A percentile compares a stretch with the other conserved stretches of the same genome.
These are phyloP conservation scores for Mesorhabditis sp. DNA, from an alignment of 2,888 invertebrate species.

Conservation along the genomic window DNA sequence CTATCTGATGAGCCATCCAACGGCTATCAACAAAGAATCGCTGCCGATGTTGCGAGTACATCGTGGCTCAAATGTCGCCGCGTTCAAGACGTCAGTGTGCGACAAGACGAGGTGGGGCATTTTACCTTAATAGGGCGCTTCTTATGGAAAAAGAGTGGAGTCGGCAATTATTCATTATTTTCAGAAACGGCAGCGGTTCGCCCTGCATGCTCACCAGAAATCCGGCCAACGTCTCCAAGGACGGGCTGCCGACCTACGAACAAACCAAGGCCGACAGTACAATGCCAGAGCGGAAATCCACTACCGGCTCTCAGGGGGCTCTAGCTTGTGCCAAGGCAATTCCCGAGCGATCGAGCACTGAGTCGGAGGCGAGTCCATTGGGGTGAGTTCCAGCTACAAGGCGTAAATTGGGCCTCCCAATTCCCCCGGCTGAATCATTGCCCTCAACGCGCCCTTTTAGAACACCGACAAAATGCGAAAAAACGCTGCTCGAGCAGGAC, in stretches of 20 bases:
- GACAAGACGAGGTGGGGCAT: neutral
- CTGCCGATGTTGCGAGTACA: slow-evolving; percentile 54
- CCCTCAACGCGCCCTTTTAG: neutral
- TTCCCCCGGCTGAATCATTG: too few relatives aligned
- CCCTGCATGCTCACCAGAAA: neutral
- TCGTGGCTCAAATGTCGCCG: slow-evolving; percentile 45
- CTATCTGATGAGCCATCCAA: slow-evolving; percentile 51
- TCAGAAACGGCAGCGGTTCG: slow-evolving; percentile 9
- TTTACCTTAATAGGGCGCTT: neutral
- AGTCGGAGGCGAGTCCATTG: neutral
- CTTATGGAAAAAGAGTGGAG: neutral
- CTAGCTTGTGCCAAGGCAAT: slow-evolving; percentile 6
- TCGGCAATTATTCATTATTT: neutral
- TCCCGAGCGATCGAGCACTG: neutral
- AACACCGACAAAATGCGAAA: neutral
- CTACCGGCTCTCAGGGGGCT: slow-evolving; percentile 2
- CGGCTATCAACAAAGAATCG: slow-evolving; percentile 45
- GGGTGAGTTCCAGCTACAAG: neutral
- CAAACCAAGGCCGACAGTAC: neutral
- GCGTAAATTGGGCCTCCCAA: neutral
- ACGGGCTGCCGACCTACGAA: slow-evolving; percentile 2
- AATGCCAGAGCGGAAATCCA: slow-evolving; percentile 1
- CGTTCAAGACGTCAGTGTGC: slow-evolving; percentile 9
- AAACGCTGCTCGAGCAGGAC: neutral
- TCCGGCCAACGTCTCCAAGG: neutral